Conservation (phyloP, 2,888 invertebrate genomes). For the Siphlonurus alternatus region DNA sequence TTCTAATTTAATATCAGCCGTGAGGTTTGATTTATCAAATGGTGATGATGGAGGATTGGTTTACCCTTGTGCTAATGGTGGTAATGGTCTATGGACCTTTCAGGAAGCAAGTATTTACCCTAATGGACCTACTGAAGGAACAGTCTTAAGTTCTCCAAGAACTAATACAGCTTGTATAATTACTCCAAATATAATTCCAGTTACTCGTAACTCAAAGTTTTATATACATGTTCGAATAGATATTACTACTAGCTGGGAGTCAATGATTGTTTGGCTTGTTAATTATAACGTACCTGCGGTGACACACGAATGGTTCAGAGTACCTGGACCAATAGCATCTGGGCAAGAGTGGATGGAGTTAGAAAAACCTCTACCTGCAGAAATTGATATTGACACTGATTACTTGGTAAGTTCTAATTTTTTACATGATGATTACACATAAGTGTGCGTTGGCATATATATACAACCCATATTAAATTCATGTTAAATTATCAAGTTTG, state of each 20-base stretch:
- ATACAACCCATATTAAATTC: too few relatives aligned
- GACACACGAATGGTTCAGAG: not conserved
- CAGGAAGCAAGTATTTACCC: not conserved
- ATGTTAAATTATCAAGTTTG: too few relatives aligned
- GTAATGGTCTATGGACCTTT: not conserved
- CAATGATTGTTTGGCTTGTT: not conserved
- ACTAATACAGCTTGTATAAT: not conserved
- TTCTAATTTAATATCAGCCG: not conserved
- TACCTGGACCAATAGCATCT: not conserved
- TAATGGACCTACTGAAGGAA: not conserved
- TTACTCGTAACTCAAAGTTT: not conserved
- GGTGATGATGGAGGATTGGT: not conserved
- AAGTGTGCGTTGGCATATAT: too few relatives aligned
- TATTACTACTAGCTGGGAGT: not conserved
- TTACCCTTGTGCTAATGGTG: not conserved
- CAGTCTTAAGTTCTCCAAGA: not conserved
- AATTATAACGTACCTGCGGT: not conserved
- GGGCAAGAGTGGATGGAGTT: not conserved
- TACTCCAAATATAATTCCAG: not conserved
- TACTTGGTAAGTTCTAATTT: not conserved
- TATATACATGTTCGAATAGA: not conserved
- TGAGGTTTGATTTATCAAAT: not conserved
- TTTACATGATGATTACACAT: too few relatives aligned
- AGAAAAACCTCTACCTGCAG: not conserved
- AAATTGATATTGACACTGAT: not conserved